A percentile compares a stretch with the other conserved stretches of the same genome.
These are phyloP conservation scores for Nasonia giraulti DNA, from an alignment of 1,140 invertebrate species.

Conservation along the genomic window DNA sequence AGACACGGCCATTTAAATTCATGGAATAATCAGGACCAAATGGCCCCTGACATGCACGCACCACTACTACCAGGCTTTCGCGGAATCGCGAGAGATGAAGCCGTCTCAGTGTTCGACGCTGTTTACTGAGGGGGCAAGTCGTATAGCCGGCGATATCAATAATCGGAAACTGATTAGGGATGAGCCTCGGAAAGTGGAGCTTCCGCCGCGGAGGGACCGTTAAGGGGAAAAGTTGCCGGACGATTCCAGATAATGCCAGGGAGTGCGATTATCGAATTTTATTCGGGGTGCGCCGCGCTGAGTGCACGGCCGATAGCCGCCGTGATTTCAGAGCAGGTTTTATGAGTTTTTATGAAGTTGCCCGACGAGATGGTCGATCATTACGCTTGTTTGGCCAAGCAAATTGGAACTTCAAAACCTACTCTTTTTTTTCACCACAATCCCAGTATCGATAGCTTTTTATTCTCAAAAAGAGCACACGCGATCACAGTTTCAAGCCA, in stretches of 20 bases:
- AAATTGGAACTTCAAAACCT: neutral
- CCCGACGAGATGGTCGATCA: neutral
- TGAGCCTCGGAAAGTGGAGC: neutral
- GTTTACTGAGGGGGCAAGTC: neutral
- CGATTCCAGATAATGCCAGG: slow-evolving; percentile 28
- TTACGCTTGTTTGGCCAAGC: neutral
- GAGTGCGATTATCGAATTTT: slow-evolving; percentile 45
- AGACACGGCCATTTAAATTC: slow-evolving; percentile 53
- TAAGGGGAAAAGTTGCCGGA: slow-evolving; percentile 40
- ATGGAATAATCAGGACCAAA: slow-evolving; percentile 55
- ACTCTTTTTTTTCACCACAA: no score
- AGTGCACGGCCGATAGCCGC: neutral
- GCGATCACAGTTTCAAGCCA: neutral
- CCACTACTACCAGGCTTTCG: no score
- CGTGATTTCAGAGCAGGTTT: neutral
- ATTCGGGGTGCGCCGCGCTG: neutral
- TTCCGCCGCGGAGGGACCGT: neutral
- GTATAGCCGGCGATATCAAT: slow-evolving; percentile 31
- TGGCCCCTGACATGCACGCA: slow-evolving; percentile 30
- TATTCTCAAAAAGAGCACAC: no score
- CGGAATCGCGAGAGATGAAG: neutral
- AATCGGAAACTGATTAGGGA: slow-evolving; percentile 41
- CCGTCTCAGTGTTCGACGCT: neutral
- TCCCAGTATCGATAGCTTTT: no score
- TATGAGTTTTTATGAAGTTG: neutral